Percentiles rank a stretch among this genome's conserved stretches.
phyloP scores from a whole-genome alignment of 1,140 invertebrate genomes.

The Pteromalus puparum region DNA sequence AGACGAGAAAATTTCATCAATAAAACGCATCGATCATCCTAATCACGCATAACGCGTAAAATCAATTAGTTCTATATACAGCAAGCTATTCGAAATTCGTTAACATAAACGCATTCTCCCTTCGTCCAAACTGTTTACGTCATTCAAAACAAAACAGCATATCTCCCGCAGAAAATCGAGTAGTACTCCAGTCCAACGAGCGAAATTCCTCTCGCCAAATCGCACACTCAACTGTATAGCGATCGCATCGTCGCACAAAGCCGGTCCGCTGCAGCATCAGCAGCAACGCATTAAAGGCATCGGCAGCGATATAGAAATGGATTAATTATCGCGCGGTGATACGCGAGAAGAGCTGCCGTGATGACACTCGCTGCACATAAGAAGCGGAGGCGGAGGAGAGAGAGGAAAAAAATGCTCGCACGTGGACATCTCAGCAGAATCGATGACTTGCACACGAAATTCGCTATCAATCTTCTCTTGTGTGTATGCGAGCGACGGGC shows the following conservation, averaged over 20 bases:
- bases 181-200: too few relatives aligned
- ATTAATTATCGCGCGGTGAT: constrained; percentile 50
- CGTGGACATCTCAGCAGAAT: constrained; percentile 4
- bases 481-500: not conserved
- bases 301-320: constrained; percentile 29
- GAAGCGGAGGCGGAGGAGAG: not conserved
- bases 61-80: not conserved
- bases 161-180: not conserved
- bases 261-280: too few relatives aligned
- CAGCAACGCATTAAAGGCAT: not conserved
- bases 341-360: constrained; percentile 21
- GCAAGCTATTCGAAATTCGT: constrained; percentile 4
- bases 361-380: constrained; percentile 13
- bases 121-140: not conserved
- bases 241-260: not conserved
- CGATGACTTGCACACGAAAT: constrained; percentile 46
- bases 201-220: not conserved
- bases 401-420: not conserved
- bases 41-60: not conserved
- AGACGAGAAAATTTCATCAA: not conserved
- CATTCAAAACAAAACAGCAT: not conserved
- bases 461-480: constrained; percentile 46
- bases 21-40: not conserved
- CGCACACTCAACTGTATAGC: not conserved
- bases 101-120: not conserved